Base-by-base conservation (phyloP, 2,113 vertebrate genomes). In the Semnopithecus entellus region DNA sequence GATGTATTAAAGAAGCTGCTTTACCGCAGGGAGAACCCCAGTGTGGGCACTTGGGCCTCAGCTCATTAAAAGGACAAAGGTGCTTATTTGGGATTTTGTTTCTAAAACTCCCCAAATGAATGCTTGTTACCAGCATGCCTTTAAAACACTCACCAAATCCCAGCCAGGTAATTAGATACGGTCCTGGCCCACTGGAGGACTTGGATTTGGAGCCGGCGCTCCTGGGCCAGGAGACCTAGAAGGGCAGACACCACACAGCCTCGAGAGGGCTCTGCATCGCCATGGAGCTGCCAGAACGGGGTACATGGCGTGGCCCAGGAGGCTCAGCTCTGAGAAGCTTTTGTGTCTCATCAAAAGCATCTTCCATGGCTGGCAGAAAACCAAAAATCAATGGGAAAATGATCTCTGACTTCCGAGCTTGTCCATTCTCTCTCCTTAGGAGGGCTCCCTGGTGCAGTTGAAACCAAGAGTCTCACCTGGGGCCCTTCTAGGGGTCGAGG, bases 241-340 rank as follows among this genome's bases (percentile, higher is more conserved):
- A 75, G 6, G 13, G 20, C 32, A 2, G 30, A 23, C 27, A 30
- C 14, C 38, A 7, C 0, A 0, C 38, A 79, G 35, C 22, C 79
- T 55, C 18, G 2, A 5, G 20, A 32, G 52, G 40, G 27, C 40
- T 23, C 17, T 9, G 52, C 32, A 12, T n/a, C 4, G 0, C 70
- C 70, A 22, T 20, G n/a, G 70, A 5, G 70, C 70, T 72, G 59
- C 17, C 38, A 84, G 45, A 78, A 25, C 5, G 72, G 30, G 48
- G 27, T 6, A 6, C 43, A n/a, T 12, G 13, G 10, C 0, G 4
- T 20, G 17, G 64, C 48, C 40, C 18, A 22, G 40, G 27, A 48
- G 20, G 17, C 80, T 91, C 40, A 11, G 3, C 40, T 68, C 52
- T 2, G 35, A 22, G 43, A 48, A 20, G 20, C 3, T 64, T 72